Evolutionary conservation across 2,888 invertebrate genomes (phyloP).

Genomic region (Argyresthia goedartella): DNA sequence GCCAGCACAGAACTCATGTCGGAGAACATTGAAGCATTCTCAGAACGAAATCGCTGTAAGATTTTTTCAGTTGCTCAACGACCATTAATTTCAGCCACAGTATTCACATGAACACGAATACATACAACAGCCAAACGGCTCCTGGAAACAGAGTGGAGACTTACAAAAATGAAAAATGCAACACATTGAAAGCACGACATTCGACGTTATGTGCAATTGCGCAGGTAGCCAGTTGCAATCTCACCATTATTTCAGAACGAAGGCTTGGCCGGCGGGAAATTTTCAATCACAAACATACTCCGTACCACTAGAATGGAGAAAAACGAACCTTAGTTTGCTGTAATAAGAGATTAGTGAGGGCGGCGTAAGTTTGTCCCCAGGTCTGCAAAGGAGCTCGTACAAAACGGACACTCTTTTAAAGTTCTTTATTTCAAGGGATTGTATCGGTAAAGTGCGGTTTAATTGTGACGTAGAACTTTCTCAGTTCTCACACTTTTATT

Average conservation of each 20-base stretch:
- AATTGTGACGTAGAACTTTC: constrained; percentile 58
- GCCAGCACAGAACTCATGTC: background rate
- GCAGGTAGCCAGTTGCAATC: constrained; percentile 26
- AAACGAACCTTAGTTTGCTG: background rate
- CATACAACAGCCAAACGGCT: background rate
- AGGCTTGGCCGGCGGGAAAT: constrained; percentile 13
- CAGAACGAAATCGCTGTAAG: too few species aligned
- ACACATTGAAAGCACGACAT: constrained; percentile 5
- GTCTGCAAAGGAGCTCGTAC: constrained; percentile 21
- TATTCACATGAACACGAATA: too few species aligned
- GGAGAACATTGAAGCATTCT: too few species aligned
- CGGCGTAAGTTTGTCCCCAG: background rate
- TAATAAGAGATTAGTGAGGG: background rate
- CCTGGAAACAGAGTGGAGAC: background rate
- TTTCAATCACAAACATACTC: background rate
- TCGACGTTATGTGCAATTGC: constrained; percentile 6
- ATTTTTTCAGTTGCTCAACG: too few species aligned
- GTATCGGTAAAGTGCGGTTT: constrained; percentile 62
- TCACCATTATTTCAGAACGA: constrained; percentile 44
- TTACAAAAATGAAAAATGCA: constrained; percentile 7
- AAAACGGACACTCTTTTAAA: constrained; percentile 56
- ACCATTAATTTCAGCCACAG: too few species aligned
- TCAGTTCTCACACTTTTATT: constrained; percentile 42
- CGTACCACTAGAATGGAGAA: background rate
- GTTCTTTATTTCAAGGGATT: constrained; percentile 64